Conservation (phyloP, 2,888 invertebrate genomes). For the Griposia aprilina region DNA sequence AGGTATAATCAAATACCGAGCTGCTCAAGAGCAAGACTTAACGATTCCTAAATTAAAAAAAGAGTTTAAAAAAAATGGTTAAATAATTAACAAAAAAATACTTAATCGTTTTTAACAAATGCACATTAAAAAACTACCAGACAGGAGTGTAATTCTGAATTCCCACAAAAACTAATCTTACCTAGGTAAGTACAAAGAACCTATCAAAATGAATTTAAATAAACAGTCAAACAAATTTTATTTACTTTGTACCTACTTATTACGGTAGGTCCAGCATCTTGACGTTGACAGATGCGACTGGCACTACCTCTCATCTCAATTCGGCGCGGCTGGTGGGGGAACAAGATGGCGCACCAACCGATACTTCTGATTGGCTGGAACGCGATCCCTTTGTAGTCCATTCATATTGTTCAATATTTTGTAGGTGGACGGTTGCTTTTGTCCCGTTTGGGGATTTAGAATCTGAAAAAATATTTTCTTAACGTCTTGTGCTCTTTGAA, state of each 20-base stretch:
- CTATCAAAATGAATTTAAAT: neutral
- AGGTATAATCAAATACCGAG: neutral
- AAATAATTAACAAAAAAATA: neutral
- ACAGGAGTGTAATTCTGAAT: neutral
- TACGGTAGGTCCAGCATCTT: constrained; percentile 64
- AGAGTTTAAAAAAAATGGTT: neutral
- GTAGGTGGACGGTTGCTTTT: constrained; percentile 55
- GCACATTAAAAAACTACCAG: neutral
- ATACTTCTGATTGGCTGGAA: constrained; percentile 72
- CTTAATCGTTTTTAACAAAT: neutral
- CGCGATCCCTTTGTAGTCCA: constrained; percentile 50
- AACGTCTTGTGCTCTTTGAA: constrained; percentile 5
- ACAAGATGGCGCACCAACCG: constrained; percentile 79
- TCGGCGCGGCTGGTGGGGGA: constrained; percentile 73
- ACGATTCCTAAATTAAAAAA: too few relatives aligned
- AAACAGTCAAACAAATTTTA: constrained; percentile 12
- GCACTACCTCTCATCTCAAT: constrained; percentile 63
- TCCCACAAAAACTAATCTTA: constrained; percentile 4
- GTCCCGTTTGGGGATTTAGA: neutral
- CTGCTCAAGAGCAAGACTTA: neutral
- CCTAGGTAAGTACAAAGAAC: neutral
- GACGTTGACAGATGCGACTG: constrained; percentile 78
- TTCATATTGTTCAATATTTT: constrained; percentile 60
- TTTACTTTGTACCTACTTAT: constrained; percentile 22
- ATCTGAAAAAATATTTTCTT: neutral